Evolutionary conservation across 2,797 vertebrate species (phyloP).

Genomic region (Coreius guichenoti): DNA sequence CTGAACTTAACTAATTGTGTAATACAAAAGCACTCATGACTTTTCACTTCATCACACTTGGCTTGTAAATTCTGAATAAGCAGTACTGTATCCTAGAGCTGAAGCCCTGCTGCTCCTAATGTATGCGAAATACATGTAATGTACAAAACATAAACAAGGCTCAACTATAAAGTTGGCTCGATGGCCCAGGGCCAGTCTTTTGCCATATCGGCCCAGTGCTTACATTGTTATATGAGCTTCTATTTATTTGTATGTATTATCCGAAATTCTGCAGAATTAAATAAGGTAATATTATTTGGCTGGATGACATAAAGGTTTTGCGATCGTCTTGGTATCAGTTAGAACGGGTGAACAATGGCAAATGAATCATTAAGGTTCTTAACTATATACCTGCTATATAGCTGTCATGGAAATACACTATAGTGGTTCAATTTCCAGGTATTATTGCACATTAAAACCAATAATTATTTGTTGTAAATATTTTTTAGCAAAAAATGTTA

Average conservation of each 20-base stretch:
- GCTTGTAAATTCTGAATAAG: not conserved
- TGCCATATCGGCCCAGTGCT: not conserved
- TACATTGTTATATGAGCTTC: not conserved
- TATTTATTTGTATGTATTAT: not conserved
- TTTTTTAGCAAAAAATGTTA: not conserved
- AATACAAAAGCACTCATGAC: conserved; percentile 8
- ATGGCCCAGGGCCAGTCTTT: not conserved
- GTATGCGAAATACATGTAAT: not conserved
- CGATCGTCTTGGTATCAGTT: not conserved
- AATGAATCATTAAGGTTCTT: not conserved
- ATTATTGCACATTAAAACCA: too few species aligned
- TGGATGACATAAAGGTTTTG: not conserved
- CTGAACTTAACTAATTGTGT: not conserved
- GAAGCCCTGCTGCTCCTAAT: not conserved
- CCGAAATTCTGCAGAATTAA: too few species aligned
- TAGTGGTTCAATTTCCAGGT: too few species aligned
- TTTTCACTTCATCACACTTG: conserved; percentile 10
- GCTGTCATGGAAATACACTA: not conserved
- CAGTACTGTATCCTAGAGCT: not conserved
- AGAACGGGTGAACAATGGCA: not conserved
- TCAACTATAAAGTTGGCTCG: not conserved
- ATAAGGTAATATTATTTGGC: not conserved
- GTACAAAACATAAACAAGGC: conserved; percentile 7
- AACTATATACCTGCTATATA: not conserved
- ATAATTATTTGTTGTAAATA: too few species aligned